phyloP scores from a whole-genome alignment of 2,797 vertebrate species.

The Onychomys leucogaster region DNA sequence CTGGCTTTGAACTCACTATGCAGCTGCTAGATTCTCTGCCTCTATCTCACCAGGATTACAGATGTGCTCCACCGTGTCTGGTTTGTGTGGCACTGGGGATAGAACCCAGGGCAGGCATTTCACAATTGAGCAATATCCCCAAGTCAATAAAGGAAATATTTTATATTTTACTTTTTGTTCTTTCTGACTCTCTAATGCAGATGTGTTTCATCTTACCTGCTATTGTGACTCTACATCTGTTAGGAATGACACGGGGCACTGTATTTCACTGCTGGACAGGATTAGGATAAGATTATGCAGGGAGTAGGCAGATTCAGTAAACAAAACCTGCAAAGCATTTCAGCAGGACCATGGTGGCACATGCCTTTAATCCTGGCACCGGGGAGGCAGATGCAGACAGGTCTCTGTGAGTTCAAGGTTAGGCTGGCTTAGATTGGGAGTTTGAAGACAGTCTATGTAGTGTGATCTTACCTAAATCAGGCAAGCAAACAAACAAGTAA shows the following conservation, averaged over 20 bases:
- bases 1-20: neutral
- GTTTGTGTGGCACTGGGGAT: neutral
- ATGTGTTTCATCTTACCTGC: too few species aligned
- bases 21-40: neutral
- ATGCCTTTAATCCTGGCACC: neutral
- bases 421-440: neutral
- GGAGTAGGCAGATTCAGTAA: neutral
- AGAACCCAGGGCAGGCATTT: neutral
- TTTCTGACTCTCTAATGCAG: neutral
- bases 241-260: neutral
- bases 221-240: neutral
- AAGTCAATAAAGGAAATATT: neutral
- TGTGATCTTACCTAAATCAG: neutral
- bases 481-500: neutral
- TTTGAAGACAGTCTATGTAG: neutral
- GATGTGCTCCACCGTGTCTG: neutral
- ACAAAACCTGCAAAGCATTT: neutral
- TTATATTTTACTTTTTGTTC: neutral
- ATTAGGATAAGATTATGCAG: neutral
- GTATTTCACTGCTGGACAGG: neutral
- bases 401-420: neutral
- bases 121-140: neutral
- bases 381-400: neutral
- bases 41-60: neutral
- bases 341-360: neutral